phyloP scores from a whole-genome alignment of 2,888 invertebrate species.

The Agrenia bidenticulata region DNA sequence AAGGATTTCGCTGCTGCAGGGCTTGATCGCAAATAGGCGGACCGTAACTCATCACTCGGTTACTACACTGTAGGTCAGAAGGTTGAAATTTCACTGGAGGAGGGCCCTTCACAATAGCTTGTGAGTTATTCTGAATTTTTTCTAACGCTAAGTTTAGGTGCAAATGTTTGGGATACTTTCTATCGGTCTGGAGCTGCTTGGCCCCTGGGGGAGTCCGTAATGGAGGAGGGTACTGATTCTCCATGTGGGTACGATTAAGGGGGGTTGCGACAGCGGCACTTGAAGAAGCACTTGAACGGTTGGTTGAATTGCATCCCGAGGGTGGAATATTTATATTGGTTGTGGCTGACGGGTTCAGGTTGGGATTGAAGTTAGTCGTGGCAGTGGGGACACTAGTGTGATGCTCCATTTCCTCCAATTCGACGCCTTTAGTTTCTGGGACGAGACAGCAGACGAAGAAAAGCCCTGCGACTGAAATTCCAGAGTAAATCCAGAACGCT shows the following conservation, averaged over 20 bases:
- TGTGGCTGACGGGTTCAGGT: conserved; percentile 3
- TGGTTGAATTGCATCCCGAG: not conserved
- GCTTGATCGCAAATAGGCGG: not conserved
- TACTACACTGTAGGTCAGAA: no score
- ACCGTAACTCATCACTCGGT: not conserved
- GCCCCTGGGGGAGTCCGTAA: conserved; percentile 43
- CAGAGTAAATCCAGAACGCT: conserved; percentile 85
- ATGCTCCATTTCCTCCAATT: conserved; percentile 81
- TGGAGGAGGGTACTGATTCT: conserved; percentile 38
- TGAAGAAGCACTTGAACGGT: conserved; percentile 42
- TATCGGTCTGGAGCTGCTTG: conserved; percentile 16
- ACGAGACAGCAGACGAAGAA: conserved; percentile 83
- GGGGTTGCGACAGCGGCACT: conserved; percentile 32
- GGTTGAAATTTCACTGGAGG: no score
- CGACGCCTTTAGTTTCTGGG: conserved; percentile 87
- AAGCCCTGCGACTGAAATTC: conserved; percentile 75
- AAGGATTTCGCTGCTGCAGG: not conserved
- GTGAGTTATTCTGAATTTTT: not conserved
- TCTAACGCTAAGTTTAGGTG: not conserved
- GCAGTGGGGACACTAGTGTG: conserved; percentile 30
- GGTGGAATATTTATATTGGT: not conserved
- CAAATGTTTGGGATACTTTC: not conserved
- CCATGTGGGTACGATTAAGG: not conserved
- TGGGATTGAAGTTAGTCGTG: conserved; percentile 17
- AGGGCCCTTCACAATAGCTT: not conserved